Evolutionary conservation across 2,113 vertebrate genomes (phyloP), one percentile per base, ranked within the genome.

Genomic region (Micromys minutus): DNA sequence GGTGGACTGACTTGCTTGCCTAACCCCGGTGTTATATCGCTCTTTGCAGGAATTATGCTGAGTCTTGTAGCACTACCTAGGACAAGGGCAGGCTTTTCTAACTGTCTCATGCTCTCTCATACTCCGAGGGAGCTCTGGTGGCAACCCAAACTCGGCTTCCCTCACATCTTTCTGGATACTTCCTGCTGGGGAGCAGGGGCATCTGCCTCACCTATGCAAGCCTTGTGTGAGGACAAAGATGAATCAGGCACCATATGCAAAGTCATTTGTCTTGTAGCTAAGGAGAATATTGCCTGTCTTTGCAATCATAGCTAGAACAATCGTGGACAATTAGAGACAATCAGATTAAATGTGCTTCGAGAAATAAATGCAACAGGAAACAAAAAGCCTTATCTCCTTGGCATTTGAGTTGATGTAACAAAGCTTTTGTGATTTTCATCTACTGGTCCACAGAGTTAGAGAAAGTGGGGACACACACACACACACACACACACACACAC

Each of bases 381-480:
- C 31, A 72, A 71, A 91, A 75, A 61, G 22, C 31, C 45, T 67
- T 45, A 61, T 94, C 92, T 91, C 8, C 15, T 85, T 59, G 65
- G 29, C 7, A 69, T 87, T 96, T 94, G 69, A 93, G 42, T 91
- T 11, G 19, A 85, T 92, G 47, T 81, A 90, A 47, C 76, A 52
- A 93, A 90, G 63, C n/a, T 74, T 55, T 81, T 97, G 77, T 86
- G 55, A 83, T 85, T 95, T 84, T 92, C 63, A 69, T 67, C 29
- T 61, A 47, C 74, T 74, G 92, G 80, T 72, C 42, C 71, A 94
- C 50, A 95, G 55, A 71, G 63, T 52, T 85, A 88, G 0, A 50
- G n/a, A 10, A 8, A 80, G 63, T 52, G 31, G 52, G 17, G 36
- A 17, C 22, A 85, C 39, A 34, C 24, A 61, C 1, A 8, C 22